These are phyloP conservation scores for Polypterus senegalus DNA, from an alignment of 2,113 vertebrate species.

Conservation along the genomic window DNA sequence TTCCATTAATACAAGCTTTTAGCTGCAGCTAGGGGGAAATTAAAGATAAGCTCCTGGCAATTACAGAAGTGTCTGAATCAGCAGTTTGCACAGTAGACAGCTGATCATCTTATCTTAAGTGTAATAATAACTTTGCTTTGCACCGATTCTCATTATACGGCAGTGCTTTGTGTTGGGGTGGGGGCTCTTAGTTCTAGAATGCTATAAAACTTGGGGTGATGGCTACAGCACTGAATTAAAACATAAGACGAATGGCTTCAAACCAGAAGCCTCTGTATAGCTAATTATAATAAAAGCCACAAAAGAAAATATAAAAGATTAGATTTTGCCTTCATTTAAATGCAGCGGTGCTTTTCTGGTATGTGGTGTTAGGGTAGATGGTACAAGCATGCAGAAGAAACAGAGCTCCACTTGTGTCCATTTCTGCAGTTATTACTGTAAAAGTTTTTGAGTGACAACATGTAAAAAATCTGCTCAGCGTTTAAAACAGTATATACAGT, in stretches of 20 bases:
- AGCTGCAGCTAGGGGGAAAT: constrained; percentile 8
- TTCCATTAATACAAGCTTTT: constrained; percentile 10
- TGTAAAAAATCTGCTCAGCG: too few relatives aligned
- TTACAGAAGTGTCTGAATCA: constrained; percentile 26
- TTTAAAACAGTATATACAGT: too few relatives aligned
- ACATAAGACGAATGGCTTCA: not conserved
- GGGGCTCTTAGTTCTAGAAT: constrained; percentile 1
- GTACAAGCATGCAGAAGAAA: too few relatives aligned
- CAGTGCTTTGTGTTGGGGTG: constrained; percentile 5
- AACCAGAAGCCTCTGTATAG: constrained; percentile 28
- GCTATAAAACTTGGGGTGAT: constrained; percentile 6
- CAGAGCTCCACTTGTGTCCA: too few relatives aligned
- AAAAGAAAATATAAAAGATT: not conserved
- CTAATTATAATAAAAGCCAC: constrained; percentile 24
- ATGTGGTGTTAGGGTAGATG: too few relatives aligned
- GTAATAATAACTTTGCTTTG: constrained; percentile 28
- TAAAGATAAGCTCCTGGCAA: constrained; percentile 21
- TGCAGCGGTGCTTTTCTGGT: too few relatives aligned
- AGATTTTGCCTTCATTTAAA: not conserved
- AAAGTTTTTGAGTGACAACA: too few relatives aligned
- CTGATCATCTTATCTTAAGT: constrained; percentile 26
- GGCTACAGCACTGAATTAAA: not conserved
- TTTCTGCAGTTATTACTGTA: too few relatives aligned
- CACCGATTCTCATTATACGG: constrained; percentile 9
- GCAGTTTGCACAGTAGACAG: constrained; percentile 8